Percentiles rank a stretch among this genome's conserved stretches.
phyloP scores from a whole-genome alignment of 2,888 invertebrate species.

The Calameuta idolon region DNA sequence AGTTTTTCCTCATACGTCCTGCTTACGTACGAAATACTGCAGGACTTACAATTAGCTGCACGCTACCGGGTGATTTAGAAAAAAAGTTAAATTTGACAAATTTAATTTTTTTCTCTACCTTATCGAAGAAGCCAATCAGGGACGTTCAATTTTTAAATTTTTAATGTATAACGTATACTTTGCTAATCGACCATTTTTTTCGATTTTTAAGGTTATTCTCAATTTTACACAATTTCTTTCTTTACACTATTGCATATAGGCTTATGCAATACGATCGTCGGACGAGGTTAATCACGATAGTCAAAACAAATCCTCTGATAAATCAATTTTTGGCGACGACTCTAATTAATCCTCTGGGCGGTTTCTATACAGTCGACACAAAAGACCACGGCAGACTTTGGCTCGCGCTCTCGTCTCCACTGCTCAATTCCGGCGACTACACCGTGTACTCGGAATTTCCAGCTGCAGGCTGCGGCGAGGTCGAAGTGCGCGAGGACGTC shows the following conservation, averaged over 20 bases:
- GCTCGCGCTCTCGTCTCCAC: neutral
- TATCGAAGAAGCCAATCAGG: too few species aligned
- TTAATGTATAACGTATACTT: neutral
- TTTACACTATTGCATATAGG: too few species aligned
- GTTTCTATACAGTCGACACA: neutral
- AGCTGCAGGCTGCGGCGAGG: neutral
- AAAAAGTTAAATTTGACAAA: too few species aligned
- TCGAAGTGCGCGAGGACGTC: neutral
- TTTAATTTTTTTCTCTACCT: too few species aligned
- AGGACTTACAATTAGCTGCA: too few species aligned
- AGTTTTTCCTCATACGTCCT: too few species aligned
- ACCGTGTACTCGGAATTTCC: neutral
- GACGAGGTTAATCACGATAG: neutral
- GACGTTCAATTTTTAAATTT: neutral
- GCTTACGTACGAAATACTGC: too few species aligned
- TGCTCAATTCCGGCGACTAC: neutral
- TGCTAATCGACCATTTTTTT: too few species aligned
- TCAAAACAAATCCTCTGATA: neutral
- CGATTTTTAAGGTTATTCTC: too few species aligned
- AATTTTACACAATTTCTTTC: neutral
- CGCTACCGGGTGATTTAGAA: too few species aligned
- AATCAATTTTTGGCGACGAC: neutral
- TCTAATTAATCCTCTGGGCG: neutral
- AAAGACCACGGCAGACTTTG: neutral
- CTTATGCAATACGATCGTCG: neutral